These are phyloP conservation scores for Archivesica marissinica DNA, from an alignment of 1,140 invertebrate genomes.

Conservation along the genomic window DNA sequence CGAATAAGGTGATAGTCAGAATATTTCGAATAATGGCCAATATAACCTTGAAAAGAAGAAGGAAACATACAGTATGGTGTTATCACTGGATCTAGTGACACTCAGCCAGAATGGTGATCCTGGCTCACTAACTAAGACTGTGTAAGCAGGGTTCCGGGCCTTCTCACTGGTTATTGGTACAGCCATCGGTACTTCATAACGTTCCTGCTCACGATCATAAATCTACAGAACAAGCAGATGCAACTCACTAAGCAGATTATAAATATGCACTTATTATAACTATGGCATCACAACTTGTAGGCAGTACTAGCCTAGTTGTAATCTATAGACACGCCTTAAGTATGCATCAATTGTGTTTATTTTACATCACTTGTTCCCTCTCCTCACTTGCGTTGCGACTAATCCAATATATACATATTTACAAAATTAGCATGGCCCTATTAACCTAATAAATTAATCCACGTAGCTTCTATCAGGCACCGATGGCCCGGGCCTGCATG, in stretches of 20 bases:
- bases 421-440: too few species aligned
- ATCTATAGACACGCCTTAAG: too few species aligned
- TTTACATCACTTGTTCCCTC: neutral
- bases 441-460: too few species aligned
- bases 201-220: slow-evolving; percentile 58
- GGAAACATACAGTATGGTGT: slow-evolving; percentile 11
- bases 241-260: neutral
- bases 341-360: too few species aligned
- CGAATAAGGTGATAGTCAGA: too few species aligned
- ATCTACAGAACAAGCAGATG: slow-evolving; percentile 56
- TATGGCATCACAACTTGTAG: neutral
- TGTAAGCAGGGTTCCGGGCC: slow-evolving; percentile 49
- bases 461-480: too few species aligned
- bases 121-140: slow-evolving; percentile 50
- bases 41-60: too few species aligned
- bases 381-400: too few species aligned
- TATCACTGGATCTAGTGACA: slow-evolving; percentile 32
- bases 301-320: too few species aligned
- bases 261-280: neutral
- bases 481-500: too few species aligned
- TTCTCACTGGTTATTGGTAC: slow-evolving; percentile 51
- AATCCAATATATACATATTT: too few species aligned
- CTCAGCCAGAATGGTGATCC: slow-evolving; percentile 65
- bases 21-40: too few species aligned
- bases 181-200: slow-evolving; percentile 70